These are phyloP conservation scores for Meliscaeva auricollis DNA, from an alignment of 2,888 invertebrate species.

Conservation along the genomic window DNA sequence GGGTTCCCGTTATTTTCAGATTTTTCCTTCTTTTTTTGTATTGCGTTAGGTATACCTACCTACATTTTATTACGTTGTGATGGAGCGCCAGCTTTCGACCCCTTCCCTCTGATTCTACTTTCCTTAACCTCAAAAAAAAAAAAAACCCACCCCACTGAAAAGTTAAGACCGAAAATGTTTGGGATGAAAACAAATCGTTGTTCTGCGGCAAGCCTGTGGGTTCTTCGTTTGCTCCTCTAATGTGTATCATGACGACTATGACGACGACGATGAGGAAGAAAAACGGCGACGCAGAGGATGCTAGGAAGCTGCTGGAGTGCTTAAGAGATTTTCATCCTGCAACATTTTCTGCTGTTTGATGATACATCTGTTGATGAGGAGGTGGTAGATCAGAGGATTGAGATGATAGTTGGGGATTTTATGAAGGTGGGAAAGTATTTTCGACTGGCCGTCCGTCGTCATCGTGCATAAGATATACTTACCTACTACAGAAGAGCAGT, in stretches of 20 bases:
- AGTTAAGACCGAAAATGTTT: slow-evolving; percentile 65
- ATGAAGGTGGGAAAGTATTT: slow-evolving; percentile 28
- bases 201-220: slow-evolving; percentile 65
- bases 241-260: slow-evolving; percentile 43
- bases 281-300: slow-evolving; percentile 11
- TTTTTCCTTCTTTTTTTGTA: slow-evolving; percentile 25
- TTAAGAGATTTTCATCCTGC: slow-evolving; percentile 69
- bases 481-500: neutral
- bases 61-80: slow-evolving; percentile 63
- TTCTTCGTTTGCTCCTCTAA: slow-evolving; percentile 43
- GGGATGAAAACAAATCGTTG: slow-evolving; percentile 70
- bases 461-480: neutral
- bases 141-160: slow-evolving; percentile 48
- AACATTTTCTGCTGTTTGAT: slow-evolving; percentile 52
- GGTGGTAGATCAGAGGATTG: neutral
- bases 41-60: slow-evolving; percentile 33
- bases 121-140: neutral
- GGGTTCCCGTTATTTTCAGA: slow-evolving; percentile 27
- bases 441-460: slow-evolving; percentile 16
- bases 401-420: slow-evolving; percentile 4
- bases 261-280: slow-evolving; percentile 27
- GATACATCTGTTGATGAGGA: slow-evolving; percentile 50
- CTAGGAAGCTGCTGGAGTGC: slow-evolving; percentile 47
- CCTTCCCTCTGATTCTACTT: neutral
- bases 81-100: slow-evolving; percentile 56